These are phyloP conservation scores for Piprites chloris DNA, from an alignment of 2,113 vertebrate genomes.

Conservation along the genomic window DNA sequence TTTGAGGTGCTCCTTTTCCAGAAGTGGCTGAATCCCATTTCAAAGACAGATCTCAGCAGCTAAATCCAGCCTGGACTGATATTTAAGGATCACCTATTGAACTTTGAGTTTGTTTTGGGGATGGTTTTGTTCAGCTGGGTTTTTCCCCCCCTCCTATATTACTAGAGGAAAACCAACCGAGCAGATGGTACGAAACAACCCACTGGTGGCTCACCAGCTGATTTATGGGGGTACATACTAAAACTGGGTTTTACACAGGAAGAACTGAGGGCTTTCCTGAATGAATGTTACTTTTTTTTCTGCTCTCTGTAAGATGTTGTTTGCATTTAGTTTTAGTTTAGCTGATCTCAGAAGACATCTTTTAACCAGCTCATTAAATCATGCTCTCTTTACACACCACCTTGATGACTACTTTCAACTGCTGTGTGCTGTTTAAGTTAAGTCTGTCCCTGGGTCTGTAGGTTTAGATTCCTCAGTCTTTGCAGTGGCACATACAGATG, in stretches of 20 bases:
- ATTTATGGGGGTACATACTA: not conserved
- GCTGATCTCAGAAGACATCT: not conserved
- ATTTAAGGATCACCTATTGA: not conserved
- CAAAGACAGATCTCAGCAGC: not conserved
- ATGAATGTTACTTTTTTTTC: accelerated
- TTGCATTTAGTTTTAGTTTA: not conserved
- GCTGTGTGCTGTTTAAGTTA: not conserved
- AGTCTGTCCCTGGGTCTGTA: accelerated
- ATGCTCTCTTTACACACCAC: not conserved
- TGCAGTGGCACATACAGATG: not conserved
- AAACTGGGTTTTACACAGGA: not conserved
- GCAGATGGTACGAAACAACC: not conserved
- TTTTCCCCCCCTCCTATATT: accelerated
- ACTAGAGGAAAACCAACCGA: not conserved
- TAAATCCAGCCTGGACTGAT: not conserved
- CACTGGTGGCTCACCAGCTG: not conserved
- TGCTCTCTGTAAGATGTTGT: not conserved
- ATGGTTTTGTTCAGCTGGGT: not conserved
- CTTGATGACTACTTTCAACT: not conserved
- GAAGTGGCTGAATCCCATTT: not conserved
- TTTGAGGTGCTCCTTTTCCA: not conserved
- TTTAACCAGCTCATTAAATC: not conserved
- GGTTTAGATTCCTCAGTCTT: not conserved
- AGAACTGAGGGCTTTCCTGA: not conserved
- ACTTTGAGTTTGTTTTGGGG: not conserved